Evolutionary conservation across 2,888 invertebrate species (phyloP), one percentile per base, ranked within the genome.

Genomic region (Caradrina clavipalpis): DNA sequence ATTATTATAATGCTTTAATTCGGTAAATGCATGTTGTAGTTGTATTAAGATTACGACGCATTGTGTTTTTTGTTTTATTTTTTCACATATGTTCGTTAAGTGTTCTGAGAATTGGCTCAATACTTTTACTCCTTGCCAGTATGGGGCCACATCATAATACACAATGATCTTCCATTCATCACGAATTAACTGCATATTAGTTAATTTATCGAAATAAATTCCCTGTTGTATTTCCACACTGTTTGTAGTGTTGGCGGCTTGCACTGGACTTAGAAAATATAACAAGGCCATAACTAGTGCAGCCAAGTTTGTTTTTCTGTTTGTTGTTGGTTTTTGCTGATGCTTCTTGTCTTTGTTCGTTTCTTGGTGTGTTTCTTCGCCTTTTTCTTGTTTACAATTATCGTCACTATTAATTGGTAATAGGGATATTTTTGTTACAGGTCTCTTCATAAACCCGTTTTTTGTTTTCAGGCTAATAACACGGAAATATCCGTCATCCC

Each of bases 111-210:
- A 60, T 39, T 51, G 22, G 7, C 11, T 22, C 8, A 51, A 51
- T 39, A 60, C 39, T 39, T 10, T 4, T 39, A 42, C 7, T 1
- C 51, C 21, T 6, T 60, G 35, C 60, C 60, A 60, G 15, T 60
- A 60, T n/a, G 59, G 59, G 13, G 17, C 26, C 17, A 57, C 22
- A 17, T 57, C 57, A 4, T 57, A 57, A 3, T 59, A 59, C 11
- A 49, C 59, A 13, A 59, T 6, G 0, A 60, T 50, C 1, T 60
- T 60, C 60, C 60, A 51, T 17, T 60, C 60, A 10, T 39, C 60
- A 8, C 60, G 60, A 21, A 50, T 51, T 6, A 60, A 2, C 17
- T 39, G 21, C 60, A 60, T 60, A 22, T 60, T 21, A 2, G 39
- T 51, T 3, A 22, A 1, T 60, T 60, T 60, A 17, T 60, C 60